Evolutionary conservation across 92 coral and sea anemone genomes (phyloP), one percentile per base, ranked within the genome.

Genomic region (Palythoa grandiflora): DNA sequence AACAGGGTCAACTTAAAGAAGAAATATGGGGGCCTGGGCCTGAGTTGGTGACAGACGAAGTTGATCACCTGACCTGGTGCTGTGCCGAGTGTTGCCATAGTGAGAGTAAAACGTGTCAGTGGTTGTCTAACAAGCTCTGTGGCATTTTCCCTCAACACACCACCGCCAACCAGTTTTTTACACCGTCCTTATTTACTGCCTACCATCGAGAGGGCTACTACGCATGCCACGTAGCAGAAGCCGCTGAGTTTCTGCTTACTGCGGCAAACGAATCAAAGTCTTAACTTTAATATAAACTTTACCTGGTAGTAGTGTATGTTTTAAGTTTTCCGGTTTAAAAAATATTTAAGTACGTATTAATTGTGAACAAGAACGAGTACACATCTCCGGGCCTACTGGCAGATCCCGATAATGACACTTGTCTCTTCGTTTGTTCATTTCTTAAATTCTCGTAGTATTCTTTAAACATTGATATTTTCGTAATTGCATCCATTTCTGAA

Each of bases 71-170:
- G 19, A 90, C 94, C 38, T 90, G 88, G 71, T 92, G 94, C 48
- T 92, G 94, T 79, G 90, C 93, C 61, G 93, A 92, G 37, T 77
- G 93, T 66, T 92, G 94, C 21, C 94, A 92, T 35, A 75, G 86
- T 37, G 70, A 36, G 10, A 6, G 68, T 11, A 15, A 38, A 28
- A 21, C 71, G 47, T 80, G 86, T 40, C 89, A 50, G 39, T 54
- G 91, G 68, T 8, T 90, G 53, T 92, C 94, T 20, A 68, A 83
- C 10, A 39, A 35, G 38, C 17, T 90, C 40, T 92, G 93, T 83
- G 94, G 94, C 71, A 63, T 21, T 3, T 92, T 92, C 75, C 94
- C 93, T 38, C 86, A 78, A 37, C 94, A 92, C 93, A 74, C 54
- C 38, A 86, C 92, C 21, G 93, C 78, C 9, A 90, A 92, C 74